Evolutionary conservation across 2,888 invertebrate species (phyloP), one percentile per base, ranked within the genome.

Genomic region (Limnephilus lunatus): DNA sequence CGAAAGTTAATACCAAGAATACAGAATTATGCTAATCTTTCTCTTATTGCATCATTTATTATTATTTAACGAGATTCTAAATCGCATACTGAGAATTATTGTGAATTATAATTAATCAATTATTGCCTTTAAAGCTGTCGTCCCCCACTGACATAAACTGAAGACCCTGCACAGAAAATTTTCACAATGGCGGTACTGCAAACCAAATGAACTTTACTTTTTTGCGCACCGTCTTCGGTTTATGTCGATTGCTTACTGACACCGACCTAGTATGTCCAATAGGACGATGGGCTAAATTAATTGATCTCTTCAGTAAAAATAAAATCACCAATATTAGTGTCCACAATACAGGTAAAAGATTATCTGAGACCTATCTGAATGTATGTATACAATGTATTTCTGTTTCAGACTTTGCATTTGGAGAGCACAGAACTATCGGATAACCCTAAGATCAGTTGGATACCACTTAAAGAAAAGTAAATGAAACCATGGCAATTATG

Each of bases 401-500:
- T 94, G 94, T 96, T 96, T 93, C 95, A 97, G 97, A 94, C 96
- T 87, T 94, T 95, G 90, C 95, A 96, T 94, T 94, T 97, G 93
- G 97, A 97, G 94, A 95, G 95, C 94, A 95, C 97, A 93, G 96
- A 97, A 88, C 95, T 97, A 93, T 95, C 97, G 92, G 95, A 95
- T 93, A 96, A 97, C 94, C 96, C 97, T 7, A 95, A 96, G 92
- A 95, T 97, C 92, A 94, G 94, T 68, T 97, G 97, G 97, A 94
- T 96, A 94, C 96, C 95, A 94, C 95, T 96, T 95, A 94, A 94
- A 85, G 94, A 95, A 25, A 90, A 90, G 32, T 39, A 39, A 90
- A n/a, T 68, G 39, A 53, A 11, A 90, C 19, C 44, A 25, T n/a
- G 81, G n/a, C 31, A n/a, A 83, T 90, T 35, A 85, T 82, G 35